Evolutionary conservation across 2,888 invertebrate genomes (phyloP), one percentile per base, ranked within the genome.

Genomic region (Endotricha flammealis): DNA sequence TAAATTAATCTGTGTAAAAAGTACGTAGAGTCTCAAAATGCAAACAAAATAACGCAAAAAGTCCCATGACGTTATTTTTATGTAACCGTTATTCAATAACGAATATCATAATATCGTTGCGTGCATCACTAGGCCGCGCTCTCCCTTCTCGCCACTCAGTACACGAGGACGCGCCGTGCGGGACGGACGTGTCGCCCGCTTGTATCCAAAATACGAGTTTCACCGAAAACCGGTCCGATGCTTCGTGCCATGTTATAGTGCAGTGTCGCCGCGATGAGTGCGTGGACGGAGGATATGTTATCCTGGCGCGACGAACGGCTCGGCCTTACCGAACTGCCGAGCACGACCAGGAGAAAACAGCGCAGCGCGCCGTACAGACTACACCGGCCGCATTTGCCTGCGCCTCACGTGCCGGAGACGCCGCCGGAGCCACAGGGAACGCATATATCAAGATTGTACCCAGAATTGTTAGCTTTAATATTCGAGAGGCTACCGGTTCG

Each of bases 401-500:
- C 66, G 59, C 65, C 83, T 73, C 87, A 82, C 77, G 73, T 73
- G 64, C 63, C 72, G 28, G 83, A 78, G 50, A 68, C 66, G 67
- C 88, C 83, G 73, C 55, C 87, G 70, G 73, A 85, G 76, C 59
- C 88, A 66, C 73, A 74, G 53, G 88, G 89, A 42, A 92, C 93
- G 36, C 94, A 96, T 83, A 93, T 97, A 57, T 93, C 95, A 30
- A 91, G 94, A 67, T 87, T 97, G 32, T 97, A 96, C 76, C 97
- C 98, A 11, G 97, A 98, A 81, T 91, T 98, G 50, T 83, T 98
- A 50, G 95, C 96, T 43, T 90, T 96, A 63, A 97, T 98, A 70
- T 98, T 98, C 77, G 92, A 94, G 64, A 92, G 95, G 76, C 87
- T 98, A 68, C 93, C 95, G 35, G 95, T 96, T 27, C 88, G 92